Evolutionary conservation across 2,113 vertebrate genomes (phyloP), one percentile per base, ranked within the genome.

Genomic region (Rallus limicola): DNA sequence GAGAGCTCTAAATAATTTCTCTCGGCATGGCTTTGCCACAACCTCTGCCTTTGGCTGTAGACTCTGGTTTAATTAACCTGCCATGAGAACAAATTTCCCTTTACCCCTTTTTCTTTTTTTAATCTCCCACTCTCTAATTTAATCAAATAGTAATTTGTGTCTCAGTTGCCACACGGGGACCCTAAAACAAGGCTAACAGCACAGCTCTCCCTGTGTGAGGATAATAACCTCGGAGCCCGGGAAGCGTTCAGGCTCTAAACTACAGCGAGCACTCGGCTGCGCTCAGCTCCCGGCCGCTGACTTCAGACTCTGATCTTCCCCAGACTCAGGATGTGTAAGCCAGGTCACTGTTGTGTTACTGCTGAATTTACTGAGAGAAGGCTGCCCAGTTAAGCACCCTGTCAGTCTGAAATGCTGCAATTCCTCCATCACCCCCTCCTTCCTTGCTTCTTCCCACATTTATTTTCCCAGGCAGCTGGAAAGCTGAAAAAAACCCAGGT

Each of bases 81-180:
- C 67, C 80, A 69, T 1, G 15, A 89, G 58, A 96, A 92, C 78
- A 85, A 87, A 95, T 75, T 79, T 81, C 55, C 36, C 79, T 75
- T 72, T 75, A 71, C 40, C 8, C 63, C 76, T 94, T 92, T 44
- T 17, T 17, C 6, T 44, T 17, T 44, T 48, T 88, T 92, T 80
- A 86, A 95, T 94, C 92, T 76, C 67, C 67, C 60, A 86, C 40
- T 80, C 36, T 59, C 89, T 94, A 80, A 90, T 93, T 91, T 90
- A 42, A 74, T 93, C 18, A 6, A 50, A 67, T 5, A 65, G 75
- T 72, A 75, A 92, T 94, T 88, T 67, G 74, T 79, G 75, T 69
- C 78, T 94, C 6, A 0, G n/a, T 25, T 82, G 82, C 90, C 67
- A 67, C 68, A 65, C 33, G 82, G 85, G 79, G 34, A 82, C 60